Conservation (phyloP, 2,113 vertebrate genomes). For the Myotis yumanensis region DNA sequence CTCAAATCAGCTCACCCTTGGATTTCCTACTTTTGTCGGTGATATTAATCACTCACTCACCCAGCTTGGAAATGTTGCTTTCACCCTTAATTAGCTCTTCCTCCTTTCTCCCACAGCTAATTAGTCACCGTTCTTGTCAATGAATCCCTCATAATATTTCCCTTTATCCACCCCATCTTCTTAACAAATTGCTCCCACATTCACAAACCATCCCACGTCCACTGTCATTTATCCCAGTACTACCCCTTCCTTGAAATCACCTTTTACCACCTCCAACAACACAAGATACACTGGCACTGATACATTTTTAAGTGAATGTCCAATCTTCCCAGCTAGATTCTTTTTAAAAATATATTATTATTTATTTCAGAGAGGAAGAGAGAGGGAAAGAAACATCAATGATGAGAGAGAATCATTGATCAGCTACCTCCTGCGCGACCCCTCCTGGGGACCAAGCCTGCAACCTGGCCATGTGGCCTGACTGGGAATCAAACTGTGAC, state of each 20-base stretch:
- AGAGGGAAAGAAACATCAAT: too few species aligned
- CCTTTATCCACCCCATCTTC: neutral
- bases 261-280: neutral
- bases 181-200: neutral
- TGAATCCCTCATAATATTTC: slow-evolving; percentile 44
- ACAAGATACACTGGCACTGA: neutral
- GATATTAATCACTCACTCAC: neutral
- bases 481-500: too few species aligned
- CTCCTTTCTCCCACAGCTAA: slow-evolving; percentile 27
- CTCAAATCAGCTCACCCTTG: neutral
- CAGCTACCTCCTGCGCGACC: too few species aligned
- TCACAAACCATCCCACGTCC: neutral
- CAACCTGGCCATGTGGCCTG: too few species aligned
- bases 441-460: too few species aligned
- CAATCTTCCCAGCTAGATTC: neutral
- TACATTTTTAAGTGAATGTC: neutral
- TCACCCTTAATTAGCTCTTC: slow-evolving; percentile 21
- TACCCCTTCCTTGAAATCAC: neutral
- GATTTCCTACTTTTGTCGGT: slow-evolving; percentile 39
- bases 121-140: slow-evolving; percentile 45
- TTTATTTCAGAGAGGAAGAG: too few species aligned
- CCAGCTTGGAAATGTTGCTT: slow-evolving; percentile 42
- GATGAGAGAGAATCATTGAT: too few species aligned
- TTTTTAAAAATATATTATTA: neutral
- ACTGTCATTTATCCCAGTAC: neutral